These are phyloP conservation scores for Cheiracanthium punctorium DNA, from an alignment of 2,888 invertebrate genomes.

Conservation along the genomic window DNA sequence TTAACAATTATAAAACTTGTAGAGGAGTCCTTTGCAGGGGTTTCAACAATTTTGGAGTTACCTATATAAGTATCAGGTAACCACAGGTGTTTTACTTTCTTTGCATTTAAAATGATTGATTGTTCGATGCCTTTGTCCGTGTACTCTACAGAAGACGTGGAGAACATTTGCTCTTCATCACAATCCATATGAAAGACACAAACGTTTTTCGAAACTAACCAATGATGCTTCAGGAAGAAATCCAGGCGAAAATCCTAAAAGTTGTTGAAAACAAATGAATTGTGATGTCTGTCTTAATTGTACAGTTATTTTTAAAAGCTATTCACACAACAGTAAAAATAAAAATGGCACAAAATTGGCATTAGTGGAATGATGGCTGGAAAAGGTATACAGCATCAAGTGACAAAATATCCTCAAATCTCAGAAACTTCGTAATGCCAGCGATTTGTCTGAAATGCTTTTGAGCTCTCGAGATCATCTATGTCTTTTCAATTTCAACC, in stretches of 20 bases:
- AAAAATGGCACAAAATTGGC: too few species aligned
- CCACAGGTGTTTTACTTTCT: conserved; percentile 81
- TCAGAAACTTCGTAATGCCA: too few species aligned
- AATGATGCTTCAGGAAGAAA: conserved; percentile 88
- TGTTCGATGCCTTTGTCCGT: conserved; percentile 3
- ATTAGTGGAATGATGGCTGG: too few species aligned
- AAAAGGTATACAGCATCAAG: too few species aligned
- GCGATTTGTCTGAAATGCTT: too few species aligned
- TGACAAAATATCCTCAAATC: too few species aligned
- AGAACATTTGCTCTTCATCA: neutral
- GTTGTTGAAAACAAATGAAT: too few species aligned
- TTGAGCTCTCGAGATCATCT: too few species aligned
- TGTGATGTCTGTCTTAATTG: too few species aligned
- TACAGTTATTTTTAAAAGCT: too few species aligned
- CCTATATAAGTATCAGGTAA: conserved; percentile 90
- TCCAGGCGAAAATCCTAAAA: conserved; percentile 81
- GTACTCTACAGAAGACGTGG: neutral
- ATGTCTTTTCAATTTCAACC: too few species aligned
- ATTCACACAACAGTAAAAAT: too few species aligned
- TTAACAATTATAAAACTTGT: conserved; percentile 33
- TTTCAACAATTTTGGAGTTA: conserved; percentile 82
- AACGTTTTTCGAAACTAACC: conserved; percentile 86
- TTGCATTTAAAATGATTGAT: conserved; percentile 37
- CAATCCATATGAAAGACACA: conserved; percentile 86
- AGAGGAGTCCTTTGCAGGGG: conserved; percentile 35